A percentile compares a stretch with the other conserved stretches of the same genome.
Conservation (phyloP, 2,888 invertebrate genomes). For the Notodromas monacha region DNA sequence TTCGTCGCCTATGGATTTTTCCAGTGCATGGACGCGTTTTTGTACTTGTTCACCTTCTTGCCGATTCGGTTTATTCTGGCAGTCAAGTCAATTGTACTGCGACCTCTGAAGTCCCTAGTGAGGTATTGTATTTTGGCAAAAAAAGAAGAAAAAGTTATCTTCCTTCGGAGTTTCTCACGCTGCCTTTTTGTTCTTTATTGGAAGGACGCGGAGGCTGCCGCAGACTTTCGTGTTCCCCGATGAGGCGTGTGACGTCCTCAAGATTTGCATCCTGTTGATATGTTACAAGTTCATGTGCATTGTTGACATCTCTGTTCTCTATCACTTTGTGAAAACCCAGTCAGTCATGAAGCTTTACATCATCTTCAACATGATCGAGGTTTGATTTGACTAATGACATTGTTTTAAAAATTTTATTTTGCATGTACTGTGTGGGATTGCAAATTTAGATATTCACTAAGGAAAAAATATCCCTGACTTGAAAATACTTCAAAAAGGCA, state of each 20-base stretch:
- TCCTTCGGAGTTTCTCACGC: too few relatives aligned
- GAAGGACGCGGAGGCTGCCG: constrained; percentile 16
- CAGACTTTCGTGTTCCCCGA: constrained; percentile 36
- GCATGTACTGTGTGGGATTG: neutral
- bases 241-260: constrained; percentile 79
- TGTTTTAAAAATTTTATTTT: neutral
- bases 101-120: too few relatives aligned
- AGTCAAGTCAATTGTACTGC: constrained; percentile 38
- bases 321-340: constrained; percentile 37
- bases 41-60: constrained; percentile 86
- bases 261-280: constrained; percentile 51
- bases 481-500: too few relatives aligned
- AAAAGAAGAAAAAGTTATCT: too few relatives aligned
- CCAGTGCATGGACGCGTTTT: constrained; percentile 80
- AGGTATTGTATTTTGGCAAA: too few relatives aligned
- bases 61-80: constrained; percentile 69
- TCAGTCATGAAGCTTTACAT: constrained; percentile 88
- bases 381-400: constrained; percentile 7
- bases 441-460: too few relatives aligned
- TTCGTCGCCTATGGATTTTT: constrained; percentile 78
- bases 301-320: constrained; percentile 88
- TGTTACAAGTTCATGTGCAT: constrained; percentile 55
- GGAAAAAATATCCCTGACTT: too few relatives aligned
- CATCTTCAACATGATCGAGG: constrained; percentile 97
- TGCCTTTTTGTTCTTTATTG: too few relatives aligned